These are phyloP conservation scores for Cyclopterus lumpus DNA, from an alignment of 2,797 vertebrate species.

Conservation along the genomic window DNA sequence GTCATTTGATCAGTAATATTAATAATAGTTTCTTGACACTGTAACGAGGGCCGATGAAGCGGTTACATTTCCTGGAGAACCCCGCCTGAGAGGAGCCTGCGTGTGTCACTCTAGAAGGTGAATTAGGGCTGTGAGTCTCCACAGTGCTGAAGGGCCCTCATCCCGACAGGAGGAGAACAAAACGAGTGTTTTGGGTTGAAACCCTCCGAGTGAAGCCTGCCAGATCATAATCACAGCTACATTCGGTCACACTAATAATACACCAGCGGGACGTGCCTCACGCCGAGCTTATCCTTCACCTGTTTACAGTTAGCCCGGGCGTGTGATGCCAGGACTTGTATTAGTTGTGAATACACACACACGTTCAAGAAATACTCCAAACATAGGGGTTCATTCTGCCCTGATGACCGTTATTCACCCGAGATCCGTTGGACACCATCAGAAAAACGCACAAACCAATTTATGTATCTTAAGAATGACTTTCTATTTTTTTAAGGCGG, in stretches of 20 bases:
- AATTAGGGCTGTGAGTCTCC: conserved; percentile 55
- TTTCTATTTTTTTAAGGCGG: not conserved
- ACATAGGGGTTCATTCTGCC: conserved; percentile 15
- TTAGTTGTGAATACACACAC: conserved; percentile 29
- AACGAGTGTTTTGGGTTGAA: conserved; percentile 71
- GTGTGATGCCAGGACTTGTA: conserved; percentile 9
- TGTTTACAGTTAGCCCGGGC: conserved; percentile 28
- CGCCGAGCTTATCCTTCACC: conserved; percentile 31
- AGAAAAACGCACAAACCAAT: not conserved
- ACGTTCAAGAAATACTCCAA: not conserved
- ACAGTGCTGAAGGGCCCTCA: conserved; percentile 48
- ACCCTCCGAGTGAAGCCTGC: conserved; percentile 43
- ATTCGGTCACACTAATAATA: conserved; percentile 46
- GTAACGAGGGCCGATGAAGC: not conserved
- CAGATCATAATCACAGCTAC: conserved; percentile 47
- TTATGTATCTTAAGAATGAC: not conserved
- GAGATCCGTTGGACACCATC: not conserved
- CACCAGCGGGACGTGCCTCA: conserved; percentile 19
- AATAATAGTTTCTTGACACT: not conserved
- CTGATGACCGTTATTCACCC: not conserved
- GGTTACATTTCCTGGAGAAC: conserved; percentile 56
- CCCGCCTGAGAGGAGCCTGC: conserved; percentile 18
- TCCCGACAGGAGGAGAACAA: conserved; percentile 35
- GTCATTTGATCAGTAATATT: too few relatives aligned
- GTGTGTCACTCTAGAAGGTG: conserved; percentile 54